phyloP scores from a whole-genome alignment of 2,113 vertebrate genomes.

The Toxotes jaculatrix region DNA sequence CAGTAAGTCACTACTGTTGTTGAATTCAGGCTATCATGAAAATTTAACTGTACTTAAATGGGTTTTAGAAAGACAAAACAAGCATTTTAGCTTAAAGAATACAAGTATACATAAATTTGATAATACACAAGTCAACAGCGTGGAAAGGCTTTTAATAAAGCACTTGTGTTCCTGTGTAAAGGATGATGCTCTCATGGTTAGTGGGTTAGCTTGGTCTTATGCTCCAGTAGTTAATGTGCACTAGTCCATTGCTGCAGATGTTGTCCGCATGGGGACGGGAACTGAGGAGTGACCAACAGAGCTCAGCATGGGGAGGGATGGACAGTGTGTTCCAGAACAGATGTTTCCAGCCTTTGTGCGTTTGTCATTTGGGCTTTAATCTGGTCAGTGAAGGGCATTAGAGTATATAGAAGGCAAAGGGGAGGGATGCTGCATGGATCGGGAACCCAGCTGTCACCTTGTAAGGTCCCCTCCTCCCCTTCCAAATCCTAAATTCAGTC shows the following conservation, averaged over 20 bases:
- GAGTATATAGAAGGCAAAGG: slow-evolving; percentile 69
- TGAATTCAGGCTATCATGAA: neutral
- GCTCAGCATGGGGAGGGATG: slow-evolving; percentile 64
- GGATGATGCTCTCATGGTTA: slow-evolving; percentile 55
- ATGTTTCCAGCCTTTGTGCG: slow-evolving; percentile 80
- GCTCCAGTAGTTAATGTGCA: slow-evolving; percentile 80
- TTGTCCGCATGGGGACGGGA: slow-evolving; percentile 71
- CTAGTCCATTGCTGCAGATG: slow-evolving; percentile 81
- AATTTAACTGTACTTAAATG: neutral
- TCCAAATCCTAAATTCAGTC: slow-evolving; percentile 46
- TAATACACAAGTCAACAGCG: neutral
- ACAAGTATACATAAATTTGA: neutral
- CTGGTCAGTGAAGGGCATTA: slow-evolving; percentile 86
- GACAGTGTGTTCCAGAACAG: slow-evolving; percentile 79
- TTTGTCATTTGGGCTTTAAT: slow-evolving; percentile 83
- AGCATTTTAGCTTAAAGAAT: neutral
- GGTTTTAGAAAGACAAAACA: slow-evolving; percentile 5
- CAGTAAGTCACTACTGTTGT: slow-evolving; percentile 1
- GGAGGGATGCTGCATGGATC: slow-evolving; percentile 53
- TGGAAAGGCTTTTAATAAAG: slow-evolving; percentile 12
- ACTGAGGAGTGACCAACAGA: slow-evolving; percentile 76
- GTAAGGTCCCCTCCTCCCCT: slow-evolving; percentile 27
- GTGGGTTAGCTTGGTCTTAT: slow-evolving; percentile 68
- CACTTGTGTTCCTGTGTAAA: slow-evolving; percentile 27
- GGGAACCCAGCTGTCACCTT: slow-evolving; percentile 78